Percentiles rank a stretch among this genome's conserved stretches.
Conservation (phyloP, 2,113 vertebrate genomes). For the Elephantulus edwardii region DNA sequence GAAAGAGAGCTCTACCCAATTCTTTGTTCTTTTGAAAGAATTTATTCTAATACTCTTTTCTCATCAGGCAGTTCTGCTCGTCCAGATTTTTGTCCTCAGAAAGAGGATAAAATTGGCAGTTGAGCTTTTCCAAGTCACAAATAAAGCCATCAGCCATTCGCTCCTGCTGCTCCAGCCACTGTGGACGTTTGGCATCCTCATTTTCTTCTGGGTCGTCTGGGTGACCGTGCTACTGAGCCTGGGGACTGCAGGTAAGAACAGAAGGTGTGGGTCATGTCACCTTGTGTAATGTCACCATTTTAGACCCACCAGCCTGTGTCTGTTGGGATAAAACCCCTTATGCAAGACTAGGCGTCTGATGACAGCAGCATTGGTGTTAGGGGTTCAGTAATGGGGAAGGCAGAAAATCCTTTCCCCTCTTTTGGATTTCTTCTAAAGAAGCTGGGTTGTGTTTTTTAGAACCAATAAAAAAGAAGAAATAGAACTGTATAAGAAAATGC, state of each 20-base stretch:
- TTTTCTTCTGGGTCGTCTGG: slow-evolving; percentile 87
- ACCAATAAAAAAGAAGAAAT: no score
- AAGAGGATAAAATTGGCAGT: slow-evolving; percentile 77
- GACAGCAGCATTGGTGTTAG: no score
- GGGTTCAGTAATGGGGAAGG: neutral
- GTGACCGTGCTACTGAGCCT: slow-evolving; percentile 86
- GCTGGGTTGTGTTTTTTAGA: neutral
- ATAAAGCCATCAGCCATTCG: slow-evolving; percentile 78
- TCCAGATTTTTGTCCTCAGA: slow-evolving; percentile 78
- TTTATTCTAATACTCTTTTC: slow-evolving; percentile 48
- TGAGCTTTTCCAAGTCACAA: slow-evolving; percentile 82
- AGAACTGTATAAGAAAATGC: neutral
- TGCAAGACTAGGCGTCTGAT: neutral
- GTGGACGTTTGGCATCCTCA: slow-evolving; percentile 85
- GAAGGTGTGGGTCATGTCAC: neutral
- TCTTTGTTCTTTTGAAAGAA: neutral
- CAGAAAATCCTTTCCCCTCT: neutral
- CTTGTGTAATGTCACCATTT: neutral
- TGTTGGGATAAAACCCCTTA: neutral
- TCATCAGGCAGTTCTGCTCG: slow-evolving; percentile 82
- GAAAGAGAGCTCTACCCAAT: neutral
- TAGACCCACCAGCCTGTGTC: neutral
- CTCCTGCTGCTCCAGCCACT: slow-evolving; percentile 85
- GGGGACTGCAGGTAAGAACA: slow-evolving; percentile 86
- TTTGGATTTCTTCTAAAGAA: neutral